These are phyloP conservation scores for Drosophila flavopinicola DNA, from an alignment of 2,888 invertebrate species.

Conservation along the genomic window DNA sequence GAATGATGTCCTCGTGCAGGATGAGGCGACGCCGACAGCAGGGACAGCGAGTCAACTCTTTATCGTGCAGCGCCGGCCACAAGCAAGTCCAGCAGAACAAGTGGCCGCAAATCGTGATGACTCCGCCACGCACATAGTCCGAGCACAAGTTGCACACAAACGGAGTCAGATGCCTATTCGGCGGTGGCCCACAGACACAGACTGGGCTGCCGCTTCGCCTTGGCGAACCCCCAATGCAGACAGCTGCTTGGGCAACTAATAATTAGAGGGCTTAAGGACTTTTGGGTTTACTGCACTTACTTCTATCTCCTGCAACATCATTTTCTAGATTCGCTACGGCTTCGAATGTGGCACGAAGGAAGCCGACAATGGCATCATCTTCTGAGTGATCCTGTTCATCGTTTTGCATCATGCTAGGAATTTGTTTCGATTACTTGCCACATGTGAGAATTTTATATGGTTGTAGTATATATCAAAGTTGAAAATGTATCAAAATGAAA, in stretches of 20 bases:
- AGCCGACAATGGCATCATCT: too few relatives aligned
- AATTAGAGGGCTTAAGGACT: too few relatives aligned
- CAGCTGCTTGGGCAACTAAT: too few relatives aligned
- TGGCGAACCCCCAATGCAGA: too few relatives aligned
- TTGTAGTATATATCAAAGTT: too few relatives aligned
- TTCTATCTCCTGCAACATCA: background rate
- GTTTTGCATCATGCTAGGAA: too few relatives aligned
- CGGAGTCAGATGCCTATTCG: background rate
- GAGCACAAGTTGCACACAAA: constrained; percentile 45
- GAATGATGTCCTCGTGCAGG: constrained; percentile 60
- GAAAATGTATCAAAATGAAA: too few relatives aligned
- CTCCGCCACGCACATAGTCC: constrained; percentile 27
- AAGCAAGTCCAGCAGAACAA: constrained; percentile 63
- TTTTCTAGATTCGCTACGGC: background rate
- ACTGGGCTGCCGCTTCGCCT: too few relatives aligned
- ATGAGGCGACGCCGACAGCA: constrained; percentile 27
- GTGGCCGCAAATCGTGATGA: constrained; percentile 64
- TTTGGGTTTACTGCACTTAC: background rate
- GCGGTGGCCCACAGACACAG: too few relatives aligned
- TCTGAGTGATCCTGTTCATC: too few relatives aligned
- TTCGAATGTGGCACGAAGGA: background rate
- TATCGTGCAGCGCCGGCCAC: constrained; percentile 32
- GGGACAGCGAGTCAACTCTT: constrained; percentile 26
- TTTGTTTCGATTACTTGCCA: too few relatives aligned
- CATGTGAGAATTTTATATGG: too few relatives aligned